Percentiles rank a stretch among this genome's conserved stretches.
phyloP scores from a whole-genome alignment of 2,797 vertebrate genomes.

The Scolopax bukidnonensis region DNA sequence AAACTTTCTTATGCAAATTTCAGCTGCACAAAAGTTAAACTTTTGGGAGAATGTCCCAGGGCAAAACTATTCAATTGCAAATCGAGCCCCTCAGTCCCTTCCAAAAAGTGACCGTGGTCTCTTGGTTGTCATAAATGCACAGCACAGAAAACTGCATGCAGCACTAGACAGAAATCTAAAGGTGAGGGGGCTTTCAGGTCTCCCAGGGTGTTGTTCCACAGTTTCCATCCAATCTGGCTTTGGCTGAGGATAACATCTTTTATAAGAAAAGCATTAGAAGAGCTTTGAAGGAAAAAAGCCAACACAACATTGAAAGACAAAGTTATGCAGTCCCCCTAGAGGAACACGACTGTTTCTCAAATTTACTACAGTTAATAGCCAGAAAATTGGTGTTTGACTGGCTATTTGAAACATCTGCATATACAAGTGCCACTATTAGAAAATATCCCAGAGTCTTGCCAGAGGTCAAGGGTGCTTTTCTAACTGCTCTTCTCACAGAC shows the following conservation, averaged over 20 bases:
- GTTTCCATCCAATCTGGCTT: neutral
- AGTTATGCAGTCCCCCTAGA: neutral
- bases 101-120: neutral
- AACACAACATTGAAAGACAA: neutral
- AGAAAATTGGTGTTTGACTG: neutral
- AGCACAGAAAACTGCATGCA: neutral
- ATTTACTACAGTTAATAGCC: neutral
- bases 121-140: neutral
- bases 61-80: constrained; percentile 12
- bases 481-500: neutral
- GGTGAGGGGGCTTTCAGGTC: neutral
- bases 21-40: neutral
- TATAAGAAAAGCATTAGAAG: constrained; percentile 1
- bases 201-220: neutral
- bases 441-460: neutral
- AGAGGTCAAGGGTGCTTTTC: neutral
- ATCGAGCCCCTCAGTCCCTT: neutral
- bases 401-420: neutral
- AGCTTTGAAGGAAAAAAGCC: neutral
- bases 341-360: neutral
- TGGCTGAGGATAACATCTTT: neutral
- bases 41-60: neutral
- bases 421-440: neutral
- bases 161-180: neutral
- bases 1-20: constrained; percentile 56